Evolutionary conservation across 2,113 vertebrate genomes (phyloP), one percentile per base, ranked within the genome.

Genomic region (Amblyopsis rosae): DNA sequence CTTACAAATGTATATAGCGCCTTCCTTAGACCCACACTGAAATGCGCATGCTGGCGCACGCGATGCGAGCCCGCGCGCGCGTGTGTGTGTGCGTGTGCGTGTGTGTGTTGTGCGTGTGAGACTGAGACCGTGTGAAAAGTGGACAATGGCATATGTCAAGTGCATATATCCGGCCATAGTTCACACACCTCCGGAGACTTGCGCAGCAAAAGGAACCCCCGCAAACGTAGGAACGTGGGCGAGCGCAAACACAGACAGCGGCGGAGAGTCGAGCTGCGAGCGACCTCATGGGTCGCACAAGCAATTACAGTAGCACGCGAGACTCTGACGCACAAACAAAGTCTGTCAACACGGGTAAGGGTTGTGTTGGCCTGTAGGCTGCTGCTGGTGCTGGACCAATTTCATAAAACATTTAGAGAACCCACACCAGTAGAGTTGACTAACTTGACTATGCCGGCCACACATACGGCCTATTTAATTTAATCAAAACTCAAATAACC

Each of bases 241-340:
- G 26, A 26, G 26, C 26, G 26, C 26, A 15, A n/a, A 56, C 35
- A 46, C 64, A 66, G 32, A 45, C 51, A 41, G 57, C 32, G 51
- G 62, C 61, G 66, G 19, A 51, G 69, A 35, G 76, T 66, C 70
- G 49, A 68, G 51, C 45, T 67, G 66, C 69, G 57, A 16, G 62
- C 73, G 49, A 59, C 66, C 76, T 71, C 65, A 72, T 82, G 72
- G 77, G 79, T 75, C 79, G 66, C 82, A 83, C 80, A 86, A 47
- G 73, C 70, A 69, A 53, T 69, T 77, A 59, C 79, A 68, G 56
- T 64, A 60, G 62, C 62, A 65, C 62, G 64, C 33, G 69, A 56
- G 62, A 67, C 9, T 56, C 19, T 63, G 53, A 60, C 15, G 70
- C 82, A 64, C 71, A 73, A 75, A 48, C 64, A 75, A 78, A 26